Evolutionary conservation across 2,797 vertebrate genomes (phyloP).

Genomic region (Amazona ochrocephala): DNA sequence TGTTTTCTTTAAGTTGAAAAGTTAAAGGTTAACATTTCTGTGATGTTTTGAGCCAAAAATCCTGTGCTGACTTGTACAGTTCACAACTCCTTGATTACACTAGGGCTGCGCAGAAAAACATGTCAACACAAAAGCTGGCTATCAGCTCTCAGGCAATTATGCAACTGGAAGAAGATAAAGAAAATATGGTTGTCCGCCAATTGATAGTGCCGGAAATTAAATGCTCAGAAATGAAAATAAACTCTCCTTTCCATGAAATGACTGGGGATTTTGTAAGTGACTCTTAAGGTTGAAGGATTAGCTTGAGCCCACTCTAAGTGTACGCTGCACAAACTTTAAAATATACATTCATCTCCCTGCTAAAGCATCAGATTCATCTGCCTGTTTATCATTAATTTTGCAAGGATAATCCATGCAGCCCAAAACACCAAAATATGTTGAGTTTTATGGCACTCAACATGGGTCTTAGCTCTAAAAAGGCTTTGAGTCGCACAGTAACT

Average conservation of each 20-base stretch:
- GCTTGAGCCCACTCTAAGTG: not conserved
- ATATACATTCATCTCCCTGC: not conserved
- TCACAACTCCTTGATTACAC: not conserved
- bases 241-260: not conserved
- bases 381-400: not conserved
- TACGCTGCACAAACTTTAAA: not conserved
- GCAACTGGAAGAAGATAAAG: constrained; percentile 41
- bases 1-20: not conserved
- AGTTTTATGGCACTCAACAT: not conserved
- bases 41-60: not conserved
- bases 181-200: not conserved
- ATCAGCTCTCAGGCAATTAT: constrained; percentile 11
- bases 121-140: constrained; percentile 5
- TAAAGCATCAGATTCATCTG: not conserved
- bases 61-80: not conserved
- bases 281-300: not conserved
- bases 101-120: not conserved
- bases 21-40: constrained; percentile 36
- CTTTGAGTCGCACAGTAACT: not conserved
- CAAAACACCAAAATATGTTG: not conserved
- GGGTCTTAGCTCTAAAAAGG: not conserved
- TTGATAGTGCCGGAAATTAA: not conserved
- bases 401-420: not conserved
- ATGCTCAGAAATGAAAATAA: constrained; percentile 40
- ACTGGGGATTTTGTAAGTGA: not conserved